Evolutionary conservation across 1,140 invertebrate species (phyloP).

Genomic region (Drosophila murphyi): DNA sequence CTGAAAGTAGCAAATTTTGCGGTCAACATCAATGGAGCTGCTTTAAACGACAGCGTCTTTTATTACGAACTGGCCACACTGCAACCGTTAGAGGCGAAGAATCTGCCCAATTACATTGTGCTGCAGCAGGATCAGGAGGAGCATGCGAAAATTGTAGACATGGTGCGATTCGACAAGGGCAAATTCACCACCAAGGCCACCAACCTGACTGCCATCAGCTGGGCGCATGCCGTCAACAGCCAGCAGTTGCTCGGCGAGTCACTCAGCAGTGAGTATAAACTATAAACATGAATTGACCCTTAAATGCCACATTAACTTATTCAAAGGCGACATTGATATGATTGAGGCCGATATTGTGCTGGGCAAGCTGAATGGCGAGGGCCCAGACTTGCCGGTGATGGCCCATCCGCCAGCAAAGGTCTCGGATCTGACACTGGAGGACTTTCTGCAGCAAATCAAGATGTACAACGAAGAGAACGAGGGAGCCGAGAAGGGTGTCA

Average conservation of each 20-base stretch:
- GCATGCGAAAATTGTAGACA: conserved; percentile 5
- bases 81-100: neutral
- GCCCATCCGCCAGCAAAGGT: conserved; percentile 90
- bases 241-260: conserved; percentile 87
- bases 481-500: conserved; percentile 89
- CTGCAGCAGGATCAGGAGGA: conserved; percentile 17
- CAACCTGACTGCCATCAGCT: conserved; percentile 91
- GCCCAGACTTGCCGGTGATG: conserved; percentile 91
- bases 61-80: conserved; percentile 35
- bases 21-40: conserved; percentile 58
- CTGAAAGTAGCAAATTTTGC: conserved; percentile 37
- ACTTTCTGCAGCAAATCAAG: conserved; percentile 88
- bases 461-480: conserved; percentile 83
- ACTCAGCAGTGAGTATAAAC: conserved; percentile 86
- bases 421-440: conserved; percentile 91
- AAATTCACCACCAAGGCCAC: conserved; percentile 54
- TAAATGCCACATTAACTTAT: neutral
- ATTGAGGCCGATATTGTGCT: conserved; percentile 95
- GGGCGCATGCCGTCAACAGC: conserved; percentile 94
- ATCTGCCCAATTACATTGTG: conserved; percentile 6
- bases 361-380: conserved; percentile 86
- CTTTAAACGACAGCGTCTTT: conserved; percentile 56
- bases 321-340: conserved; percentile 88
- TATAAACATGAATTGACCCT: neutral
- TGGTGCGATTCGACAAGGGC: conserved; percentile 32